Percentiles rank a stretch among this genome's conserved stretches.
These are phyloP conservation scores for Polymixis flavicincta DNA, from an alignment of 2,888 invertebrate genomes.

Conservation along the genomic window DNA sequence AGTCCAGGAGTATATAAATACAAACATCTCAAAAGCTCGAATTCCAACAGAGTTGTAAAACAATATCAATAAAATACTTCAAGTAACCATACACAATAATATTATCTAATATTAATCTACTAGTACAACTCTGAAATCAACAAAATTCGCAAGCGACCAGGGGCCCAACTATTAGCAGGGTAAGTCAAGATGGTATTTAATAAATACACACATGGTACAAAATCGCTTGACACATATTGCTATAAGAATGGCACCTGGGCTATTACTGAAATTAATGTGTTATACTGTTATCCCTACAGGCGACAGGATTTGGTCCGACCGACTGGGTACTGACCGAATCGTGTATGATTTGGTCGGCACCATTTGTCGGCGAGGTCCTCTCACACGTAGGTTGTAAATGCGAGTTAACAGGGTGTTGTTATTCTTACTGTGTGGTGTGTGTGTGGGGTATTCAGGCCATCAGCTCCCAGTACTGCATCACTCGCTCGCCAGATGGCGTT, in stretches of 20 bases:
- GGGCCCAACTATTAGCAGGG: neutral
- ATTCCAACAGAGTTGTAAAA: constrained; percentile 39
- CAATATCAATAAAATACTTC: constrained; percentile 39
- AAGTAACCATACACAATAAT: constrained; percentile 37
- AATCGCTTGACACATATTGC: constrained; percentile 19
- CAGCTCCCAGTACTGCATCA: constrained; percentile 92
- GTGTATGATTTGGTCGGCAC: constrained; percentile 19
- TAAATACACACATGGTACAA: constrained; percentile 8
- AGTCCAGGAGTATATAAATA: constrained; percentile 46
- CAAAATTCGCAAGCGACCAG: constrained; percentile 28
- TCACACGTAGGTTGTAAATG: constrained; percentile 58
- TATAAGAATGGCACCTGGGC: neutral
- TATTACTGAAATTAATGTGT: constrained; percentile 30
- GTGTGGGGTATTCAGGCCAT: constrained; percentile 76
- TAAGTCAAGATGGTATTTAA: constrained; percentile 12
- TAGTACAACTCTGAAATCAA: constrained; percentile 33
- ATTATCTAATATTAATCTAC: constrained; percentile 41
- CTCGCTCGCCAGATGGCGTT: constrained; percentile 91
- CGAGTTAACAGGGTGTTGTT: constrained; percentile 42
- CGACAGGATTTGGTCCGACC: constrained; percentile 62
- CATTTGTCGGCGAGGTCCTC: constrained; percentile 34
- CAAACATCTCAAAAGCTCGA: constrained; percentile 33
- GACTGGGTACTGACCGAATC: constrained; percentile 35
- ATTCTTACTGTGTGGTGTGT: constrained; percentile 30
- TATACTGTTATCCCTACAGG: constrained; percentile 49